These are phyloP conservation scores for Loris lydekkerianus DNA, from an alignment of 2,797 vertebrate species.

Conservation along the genomic window DNA sequence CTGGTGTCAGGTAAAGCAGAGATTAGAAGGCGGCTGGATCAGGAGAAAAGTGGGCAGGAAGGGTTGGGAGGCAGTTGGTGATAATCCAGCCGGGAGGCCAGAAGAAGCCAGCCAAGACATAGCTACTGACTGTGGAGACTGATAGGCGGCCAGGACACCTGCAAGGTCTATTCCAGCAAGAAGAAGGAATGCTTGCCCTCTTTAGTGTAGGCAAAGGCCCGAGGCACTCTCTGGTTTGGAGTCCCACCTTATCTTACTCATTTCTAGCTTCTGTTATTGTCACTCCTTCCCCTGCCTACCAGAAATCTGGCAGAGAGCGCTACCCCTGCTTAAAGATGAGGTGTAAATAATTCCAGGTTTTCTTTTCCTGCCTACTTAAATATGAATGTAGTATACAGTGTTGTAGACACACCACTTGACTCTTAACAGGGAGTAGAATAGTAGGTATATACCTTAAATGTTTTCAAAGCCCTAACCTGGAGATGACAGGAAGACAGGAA, in stretches of 20 bases:
- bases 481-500: background rate
- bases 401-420: background rate
- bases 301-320: background rate
- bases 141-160: background rate
- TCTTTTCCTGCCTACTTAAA: background rate
- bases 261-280: too few species aligned
- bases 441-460: background rate
- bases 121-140: background rate
- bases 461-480: background rate
- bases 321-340: background rate
- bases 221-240: background rate
- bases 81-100: background rate
- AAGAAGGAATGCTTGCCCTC: background rate
- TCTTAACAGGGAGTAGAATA: background rate
- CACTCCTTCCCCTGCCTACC: background rate
- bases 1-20: background rate
- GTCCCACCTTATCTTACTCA: background rate
- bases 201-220: background rate
- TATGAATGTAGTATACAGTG: background rate
- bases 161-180: background rate
- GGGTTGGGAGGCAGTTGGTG: background rate
- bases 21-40: background rate
- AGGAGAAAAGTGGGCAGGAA: background rate
- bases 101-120: background rate
- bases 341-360: background rate